Conservation (phyloP, 2,113 vertebrate species). For the Sciurus niger region DNA sequence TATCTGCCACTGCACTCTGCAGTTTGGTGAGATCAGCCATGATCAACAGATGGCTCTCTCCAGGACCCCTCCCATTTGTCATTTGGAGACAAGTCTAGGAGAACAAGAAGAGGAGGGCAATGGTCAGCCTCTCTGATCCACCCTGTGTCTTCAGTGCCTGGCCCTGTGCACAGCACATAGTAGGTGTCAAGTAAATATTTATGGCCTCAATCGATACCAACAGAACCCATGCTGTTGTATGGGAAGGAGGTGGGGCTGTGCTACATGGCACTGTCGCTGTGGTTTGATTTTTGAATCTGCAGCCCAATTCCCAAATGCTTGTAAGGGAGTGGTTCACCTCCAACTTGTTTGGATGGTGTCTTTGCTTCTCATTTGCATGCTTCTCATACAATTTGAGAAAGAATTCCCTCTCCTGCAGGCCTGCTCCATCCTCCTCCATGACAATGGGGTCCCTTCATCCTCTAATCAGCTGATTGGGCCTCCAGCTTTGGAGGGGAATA, state of each 20-base stretch:
- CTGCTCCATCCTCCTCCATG: neutral
- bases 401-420: neutral
- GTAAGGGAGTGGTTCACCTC: constrained; percentile 12
- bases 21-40: neutral
- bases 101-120: neutral
- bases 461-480: neutral
- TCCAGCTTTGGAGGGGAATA: neutral
- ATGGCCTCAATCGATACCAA: neutral
- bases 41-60: neutral
- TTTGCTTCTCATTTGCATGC: constrained; percentile 77
- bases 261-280: neutral
- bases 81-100: neutral
- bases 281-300: constrained; percentile 15
- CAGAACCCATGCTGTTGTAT: neutral
- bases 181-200: constrained; percentile 44
- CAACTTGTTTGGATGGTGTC: constrained; percentile 52
- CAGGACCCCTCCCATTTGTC: neutral
- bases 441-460: neutral
- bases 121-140: neutral
- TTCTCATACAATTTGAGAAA: neutral
- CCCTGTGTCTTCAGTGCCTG: neutral
- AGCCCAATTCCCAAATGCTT: neutral
- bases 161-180: neutral
- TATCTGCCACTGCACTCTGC: neutral
- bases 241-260: neutral